Evolutionary conservation across 64 coral and sea anemone species (phyloP), one percentile per base, ranked within the genome.

Genomic region (Acropora yongei): DNA sequence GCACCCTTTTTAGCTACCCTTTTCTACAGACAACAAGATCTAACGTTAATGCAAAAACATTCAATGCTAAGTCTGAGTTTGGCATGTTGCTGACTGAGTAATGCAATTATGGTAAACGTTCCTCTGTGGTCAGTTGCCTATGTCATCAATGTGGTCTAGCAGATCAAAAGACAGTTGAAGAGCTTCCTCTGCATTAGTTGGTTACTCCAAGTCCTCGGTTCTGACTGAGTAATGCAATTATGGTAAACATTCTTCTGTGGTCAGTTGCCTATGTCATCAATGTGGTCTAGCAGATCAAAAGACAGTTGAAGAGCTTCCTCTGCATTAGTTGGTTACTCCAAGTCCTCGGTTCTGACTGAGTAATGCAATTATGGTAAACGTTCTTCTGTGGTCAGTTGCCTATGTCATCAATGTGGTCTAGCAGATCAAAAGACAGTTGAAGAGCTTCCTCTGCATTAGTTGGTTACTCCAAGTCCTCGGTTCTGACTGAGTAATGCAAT

Each of bases 101-200:
- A 77, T 12, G 1, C 75, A 30, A 53, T 8, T 53, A 53, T 53
- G 50, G 4, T 53, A 53, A 53, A 53, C 50, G 4, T 80, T 80
- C 66, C 0, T 68, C 10, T 68, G n/a, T 68, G 66, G 66, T 68
- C 13, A 68, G n/a, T 68, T 68, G 66, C n/a, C 46, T 80, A 80
- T 80, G 78, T 44, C 58, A 58, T 82, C 79, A 58, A 82, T 60
- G 19, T 58, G 79, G 6, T 50, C 44, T 19, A 82, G 18, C 4
- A 82, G 80, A 20, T 61, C 80, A 60, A 87, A 92, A 9, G 61
- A 89, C 19, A 89, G 75, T 77, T 61, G 9, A 3, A 17, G 47
- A 47, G 88, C 88, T 49, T 90, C 57, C 7, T 53, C 51, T 14
- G 17, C 41, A 19, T 53, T 69, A 13, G 57, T 17, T 17, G 76